Percentiles rank a stretch among this genome's conserved stretches.
Evolutionary conservation across 2,888 invertebrate species (phyloP).

Genomic region (Meta bourneti): DNA sequence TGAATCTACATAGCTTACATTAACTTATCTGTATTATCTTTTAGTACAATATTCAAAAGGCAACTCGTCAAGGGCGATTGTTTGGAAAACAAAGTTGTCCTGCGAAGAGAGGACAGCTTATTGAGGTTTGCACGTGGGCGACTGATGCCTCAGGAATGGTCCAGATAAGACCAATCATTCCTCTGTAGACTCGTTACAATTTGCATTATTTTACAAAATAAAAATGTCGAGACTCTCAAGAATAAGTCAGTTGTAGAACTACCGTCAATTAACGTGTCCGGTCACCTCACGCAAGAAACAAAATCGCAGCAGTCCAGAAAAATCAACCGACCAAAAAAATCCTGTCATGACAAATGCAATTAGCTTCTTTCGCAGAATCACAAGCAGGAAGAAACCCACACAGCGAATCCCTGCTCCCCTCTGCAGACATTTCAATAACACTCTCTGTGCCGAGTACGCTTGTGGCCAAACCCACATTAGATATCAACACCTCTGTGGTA

Average conservation of each 20-base stretch:
- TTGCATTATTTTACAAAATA: no score
- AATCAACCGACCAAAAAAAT: background rate
- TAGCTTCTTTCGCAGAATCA: background rate
- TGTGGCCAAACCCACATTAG: background rate
- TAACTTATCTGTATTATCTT: no score
- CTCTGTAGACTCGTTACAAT: no score
- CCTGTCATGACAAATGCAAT: background rate
- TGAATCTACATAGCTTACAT: no score
- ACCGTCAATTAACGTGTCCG: background rate
- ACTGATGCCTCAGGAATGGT: no score
- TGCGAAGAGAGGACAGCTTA: no score
- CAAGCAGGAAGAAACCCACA: background rate
- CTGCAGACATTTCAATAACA: background rate
- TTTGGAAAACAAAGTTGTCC: no score
- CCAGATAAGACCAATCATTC: no score
- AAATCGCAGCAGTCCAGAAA: background rate
- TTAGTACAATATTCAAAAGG: no score
- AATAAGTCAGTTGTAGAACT: background rate
- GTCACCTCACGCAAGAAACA: background rate
- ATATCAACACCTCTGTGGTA: background rate
- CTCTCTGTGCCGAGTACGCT: background rate
- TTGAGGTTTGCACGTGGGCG: no score
- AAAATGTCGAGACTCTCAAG: no score
- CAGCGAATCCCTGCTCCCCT: background rate
- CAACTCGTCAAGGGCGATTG: no score